Evolutionary conservation across 2,113 vertebrate genomes (phyloP).

Genomic region (Oncorhynchus keta): DNA sequence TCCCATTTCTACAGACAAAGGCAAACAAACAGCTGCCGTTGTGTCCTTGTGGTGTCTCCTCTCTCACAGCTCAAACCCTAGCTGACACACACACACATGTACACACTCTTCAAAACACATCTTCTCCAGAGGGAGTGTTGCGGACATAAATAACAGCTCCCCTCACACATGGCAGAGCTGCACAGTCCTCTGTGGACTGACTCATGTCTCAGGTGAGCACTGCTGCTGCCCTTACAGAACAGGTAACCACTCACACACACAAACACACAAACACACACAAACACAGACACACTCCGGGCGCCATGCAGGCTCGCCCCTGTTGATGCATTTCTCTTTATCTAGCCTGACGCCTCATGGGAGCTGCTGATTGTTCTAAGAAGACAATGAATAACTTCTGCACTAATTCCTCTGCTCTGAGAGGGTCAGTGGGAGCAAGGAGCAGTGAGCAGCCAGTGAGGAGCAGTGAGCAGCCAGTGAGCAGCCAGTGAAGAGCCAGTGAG

Average conservation of each 20-base stretch:
- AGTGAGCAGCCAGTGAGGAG: conserved; percentile 29
- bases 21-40: conserved; percentile 73
- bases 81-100: conserved; percentile 14
- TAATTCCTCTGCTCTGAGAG: conserved; percentile 24
- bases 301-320: conserved; percentile 14
- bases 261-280: conserved; percentile 5
- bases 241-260: conserved; percentile 22
- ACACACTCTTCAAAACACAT: conserved; percentile 40
- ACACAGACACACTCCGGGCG: background rate
- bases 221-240: conserved; percentile 25
- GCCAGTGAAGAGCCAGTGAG: too few species aligned
- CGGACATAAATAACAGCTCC: conserved; percentile 64
- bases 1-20: conserved; percentile 50
- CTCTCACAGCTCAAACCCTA: conserved; percentile 48
- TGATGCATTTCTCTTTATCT: conserved; percentile 37
- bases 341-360: conserved; percentile 26
- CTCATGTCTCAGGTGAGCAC: conserved; percentile 58
- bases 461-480: conserved; percentile 27
- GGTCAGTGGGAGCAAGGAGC: conserved; percentile 30
- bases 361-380: conserved; percentile 13
- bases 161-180: conserved; percentile 20
- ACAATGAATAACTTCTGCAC: conserved; percentile 24
- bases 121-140: conserved; percentile 46
- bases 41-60: conserved; percentile 55
- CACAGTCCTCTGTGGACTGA: conserved; percentile 47